A percentile compares a stretch with the other conserved stretches of the same genome.
Conservation (phyloP, 2,113 vertebrate species). For the Probosciger aterrimus region DNA sequence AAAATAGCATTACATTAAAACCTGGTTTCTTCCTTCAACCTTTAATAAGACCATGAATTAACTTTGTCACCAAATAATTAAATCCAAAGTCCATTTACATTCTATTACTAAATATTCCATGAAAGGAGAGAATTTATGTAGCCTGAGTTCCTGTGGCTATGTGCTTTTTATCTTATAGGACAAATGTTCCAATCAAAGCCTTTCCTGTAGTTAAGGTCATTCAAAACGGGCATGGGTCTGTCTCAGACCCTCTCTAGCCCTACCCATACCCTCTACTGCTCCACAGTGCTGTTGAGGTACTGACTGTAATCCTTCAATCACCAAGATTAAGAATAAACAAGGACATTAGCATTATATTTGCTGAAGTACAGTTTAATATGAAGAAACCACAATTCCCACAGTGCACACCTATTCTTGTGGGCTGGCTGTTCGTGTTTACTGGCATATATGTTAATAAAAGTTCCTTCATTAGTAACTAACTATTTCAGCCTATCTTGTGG, state of each 20-base stretch:
- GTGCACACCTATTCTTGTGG: neutral
- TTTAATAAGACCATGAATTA: neutral
- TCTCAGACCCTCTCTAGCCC: neutral
- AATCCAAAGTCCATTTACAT: neutral
- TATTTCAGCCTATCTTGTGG: neutral
- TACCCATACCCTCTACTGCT: neutral
- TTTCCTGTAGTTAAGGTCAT: neutral
- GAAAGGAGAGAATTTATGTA: neutral
- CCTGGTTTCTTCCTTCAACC: neutral
- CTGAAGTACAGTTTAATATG: neutral
- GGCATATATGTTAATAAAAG: neutral
- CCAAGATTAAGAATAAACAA: neutral
- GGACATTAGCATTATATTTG: neutral
- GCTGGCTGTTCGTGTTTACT: neutral
- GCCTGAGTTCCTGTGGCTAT: neutral
- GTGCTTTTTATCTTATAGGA: neutral
- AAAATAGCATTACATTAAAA: neutral
- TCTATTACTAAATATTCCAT: neutral
- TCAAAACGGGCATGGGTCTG: neutral
- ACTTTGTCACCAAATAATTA: neutral
- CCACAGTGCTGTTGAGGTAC: neutral
- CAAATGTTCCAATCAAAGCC: neutral
- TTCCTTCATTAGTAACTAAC: neutral
- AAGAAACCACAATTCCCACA: constrained; percentile 6
- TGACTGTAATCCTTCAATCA: neutral